Base-by-base conservation (phyloP, 2,888 invertebrate genomes). In the Scaptomyza parva region DNA sequence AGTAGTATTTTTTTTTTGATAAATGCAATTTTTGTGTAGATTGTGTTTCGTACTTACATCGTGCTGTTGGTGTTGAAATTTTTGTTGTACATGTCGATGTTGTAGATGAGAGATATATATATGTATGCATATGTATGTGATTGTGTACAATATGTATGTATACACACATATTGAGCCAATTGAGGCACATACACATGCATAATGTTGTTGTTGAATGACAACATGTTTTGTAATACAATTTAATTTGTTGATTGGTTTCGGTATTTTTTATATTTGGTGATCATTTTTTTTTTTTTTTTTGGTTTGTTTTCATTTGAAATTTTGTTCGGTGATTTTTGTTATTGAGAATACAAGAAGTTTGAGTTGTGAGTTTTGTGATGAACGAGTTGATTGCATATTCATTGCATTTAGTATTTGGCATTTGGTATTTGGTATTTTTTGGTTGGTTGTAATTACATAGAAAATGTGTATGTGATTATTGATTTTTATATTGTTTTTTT, bases 21-120 rank as follows among this genome's bases (percentile, higher is more conserved):
- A 72, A 76, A 77, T 80, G 83, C 70, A 72, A 76, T 77, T 75
- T 75, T 37, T 67, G 88, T 89, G 85, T 86, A 79, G 80, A 78
- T 78, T 66, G 89, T 89, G 88, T 85, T 88, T 90, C 86, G 91
- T 91, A 91, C 91, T 91, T 91, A 91, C 91, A 91, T 91, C 91
- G 90, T 91, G 91, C 91, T 91, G 91, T 88, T 90, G 91, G 89
- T 89, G 90, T 86, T 87, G 86, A 83, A 80, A 77, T 86, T 80
- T 84, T 80, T 84, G 88, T 87, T 86, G 89, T 89, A 79, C 82
- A 87, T 83, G 86, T 86, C 87, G 89, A 87, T 76, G 79, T 82
- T 86, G 80, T 79, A 75, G 78, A 75, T 78, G 72, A 64, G 65
- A 75, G 65, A 73, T 55, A 73, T 55, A 64, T 44, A 57, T 63